Conservation (phyloP, 92 coral and sea anemone genomes). For the Siderastrea radians region DNA sequence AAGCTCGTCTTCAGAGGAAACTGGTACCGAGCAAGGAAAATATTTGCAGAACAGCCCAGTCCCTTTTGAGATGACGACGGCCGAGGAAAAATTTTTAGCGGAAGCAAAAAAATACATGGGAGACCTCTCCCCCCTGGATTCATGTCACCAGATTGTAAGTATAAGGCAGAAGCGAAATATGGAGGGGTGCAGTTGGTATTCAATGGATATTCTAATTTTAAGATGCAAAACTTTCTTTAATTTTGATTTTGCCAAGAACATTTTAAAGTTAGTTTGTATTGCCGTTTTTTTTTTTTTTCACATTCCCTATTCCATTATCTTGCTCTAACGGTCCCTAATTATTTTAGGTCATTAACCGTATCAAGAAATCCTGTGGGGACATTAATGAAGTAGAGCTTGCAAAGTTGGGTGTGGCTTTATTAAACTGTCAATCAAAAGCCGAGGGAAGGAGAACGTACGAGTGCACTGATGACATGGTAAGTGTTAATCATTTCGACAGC, state of each 20-base stretch:
- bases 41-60: slow-evolving; percentile 89
- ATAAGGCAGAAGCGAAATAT: background rate
- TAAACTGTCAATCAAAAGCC: slow-evolving; percentile 97
- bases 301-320: background rate
- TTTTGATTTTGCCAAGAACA: background rate
- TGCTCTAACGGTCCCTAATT: background rate
- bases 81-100: slow-evolving; percentile 91
- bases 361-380: slow-evolving; percentile 92
- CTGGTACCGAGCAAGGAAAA: slow-evolving; percentile 66
- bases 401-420: slow-evolving; percentile 90
- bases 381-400: slow-evolving; percentile 97
- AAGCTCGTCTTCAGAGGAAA: slow-evolving; percentile 60
- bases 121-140: slow-evolving; percentile 88
- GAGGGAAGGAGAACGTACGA: slow-evolving; percentile 88
- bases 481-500: slow-evolving; percentile 4
- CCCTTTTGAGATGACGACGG: slow-evolving; percentile 97
- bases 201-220: too few species aligned
- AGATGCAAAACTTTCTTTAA: background rate
- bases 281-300: background rate
- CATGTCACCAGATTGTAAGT: slow-evolving; percentile 98
- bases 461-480: slow-evolving; percentile 96
- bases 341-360: slow-evolving; percentile 90
- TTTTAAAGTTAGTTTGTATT: background rate
- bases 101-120: slow-evolving; percentile 96
- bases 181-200: too few species aligned